These are phyloP conservation scores for Hyperoplus immaculatus DNA, from an alignment of 2,797 vertebrate species.

Conservation along the genomic window DNA sequence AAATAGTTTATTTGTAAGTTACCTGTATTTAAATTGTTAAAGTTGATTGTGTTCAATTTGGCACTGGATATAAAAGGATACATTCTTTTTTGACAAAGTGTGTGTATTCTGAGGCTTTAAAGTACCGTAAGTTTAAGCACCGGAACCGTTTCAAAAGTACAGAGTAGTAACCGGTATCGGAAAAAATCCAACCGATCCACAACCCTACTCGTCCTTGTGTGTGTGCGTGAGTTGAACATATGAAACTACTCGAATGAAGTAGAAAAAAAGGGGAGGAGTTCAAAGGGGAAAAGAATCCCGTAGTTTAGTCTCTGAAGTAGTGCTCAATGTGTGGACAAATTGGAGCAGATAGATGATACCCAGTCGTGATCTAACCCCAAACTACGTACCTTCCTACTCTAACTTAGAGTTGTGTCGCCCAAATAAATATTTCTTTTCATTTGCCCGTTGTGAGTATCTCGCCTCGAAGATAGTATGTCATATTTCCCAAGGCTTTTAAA, in stretches of 20 bases:
- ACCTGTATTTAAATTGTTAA: too few species aligned
- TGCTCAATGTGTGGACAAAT: not conserved
- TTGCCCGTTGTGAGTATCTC: not conserved
- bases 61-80: too few species aligned
- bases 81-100: too few species aligned
- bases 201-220: not conserved
- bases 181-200: too few species aligned
- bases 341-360: not conserved
- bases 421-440: constrained; percentile 7
- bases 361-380: not conserved
- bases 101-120: too few species aligned
- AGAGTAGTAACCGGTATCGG: too few species aligned
- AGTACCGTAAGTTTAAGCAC: too few species aligned
- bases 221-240: not conserved
- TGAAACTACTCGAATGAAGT: constrained; percentile 10
- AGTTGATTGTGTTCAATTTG: too few species aligned
- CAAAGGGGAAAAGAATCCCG: not conserved
- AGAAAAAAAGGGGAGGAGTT: constrained; percentile 8
- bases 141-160: too few species aligned
- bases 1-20: too few species aligned
- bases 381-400: not conserved
- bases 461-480: not conserved
- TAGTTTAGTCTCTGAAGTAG: not conserved
- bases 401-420: not conserved
- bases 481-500: constrained; percentile 25